Evolutionary conservation across 2,113 vertebrate genomes (phyloP), one percentile per base, ranked within the genome.

Genomic region (Dunckerocampus dactyliophorus): DNA sequence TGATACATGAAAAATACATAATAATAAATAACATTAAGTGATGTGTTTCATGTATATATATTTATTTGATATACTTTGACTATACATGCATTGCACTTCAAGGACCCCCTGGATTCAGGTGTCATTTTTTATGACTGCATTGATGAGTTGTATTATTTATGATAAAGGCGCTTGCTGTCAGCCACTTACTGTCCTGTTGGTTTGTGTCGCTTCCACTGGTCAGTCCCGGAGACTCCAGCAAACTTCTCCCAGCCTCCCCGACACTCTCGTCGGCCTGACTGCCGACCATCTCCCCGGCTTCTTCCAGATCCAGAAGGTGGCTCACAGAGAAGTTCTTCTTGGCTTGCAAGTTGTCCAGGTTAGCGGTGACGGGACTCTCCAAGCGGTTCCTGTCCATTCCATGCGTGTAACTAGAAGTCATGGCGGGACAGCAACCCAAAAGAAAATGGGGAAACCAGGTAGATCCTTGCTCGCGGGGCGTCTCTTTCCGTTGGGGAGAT

Each of bases 311-410:
- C 86, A 98, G 76, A 93, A 98, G 93, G 94, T 98, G 96, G 89
- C 96, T 98, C 69, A 98, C 95, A 6, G 96, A 96, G 92, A 98
- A 98, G 92, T 97, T 98, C 94, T 98, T 98, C 77, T 97, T 98
- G 71, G 92, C 94, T 85, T 98, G 96, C 85, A 98, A 91, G 85
- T 91, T 93, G 87, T 98, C 95, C 89, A 95, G 91, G 87, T 90
- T 92, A 63, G 92, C 89, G 52, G 90, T 88, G 81, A 93, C 89
- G 28, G 94, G 93, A 71, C 92, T 95, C 86, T 98, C 95, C 92
- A 98, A 88, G 85, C 95, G 94, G 90, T 90, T 91, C 87, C 95
- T 89, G 86, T 98, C 95, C 94, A 98, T 92, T 83, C 94, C 92
- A 89, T 95, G 95, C 57, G 92, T 93, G 91, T 97, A 98, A 92